These are phyloP conservation scores for Sarcophaga subvicina DNA, from an alignment of 2,888 invertebrate species.

Conservation along the genomic window DNA sequence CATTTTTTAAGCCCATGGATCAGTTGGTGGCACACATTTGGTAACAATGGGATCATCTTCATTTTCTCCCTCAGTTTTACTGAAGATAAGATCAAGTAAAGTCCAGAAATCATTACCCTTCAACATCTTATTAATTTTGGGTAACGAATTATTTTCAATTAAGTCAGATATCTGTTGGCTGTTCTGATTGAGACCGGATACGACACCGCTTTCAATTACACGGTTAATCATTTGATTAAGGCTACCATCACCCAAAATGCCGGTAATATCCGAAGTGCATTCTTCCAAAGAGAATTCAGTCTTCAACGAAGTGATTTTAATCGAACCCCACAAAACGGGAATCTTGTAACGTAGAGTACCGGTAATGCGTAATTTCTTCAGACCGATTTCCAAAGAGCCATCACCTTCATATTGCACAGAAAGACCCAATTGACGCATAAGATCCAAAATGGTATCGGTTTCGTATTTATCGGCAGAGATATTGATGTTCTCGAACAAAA, in stretches of 20 bases:
- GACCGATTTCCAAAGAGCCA: slow-evolving; percentile 75
- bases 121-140: slow-evolving; percentile 74
- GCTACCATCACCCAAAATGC: slow-evolving; percentile 74
- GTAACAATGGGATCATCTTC: slow-evolving; percentile 76
- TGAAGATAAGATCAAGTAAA: slow-evolving; percentile 73
- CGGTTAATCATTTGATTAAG: slow-evolving; percentile 74
- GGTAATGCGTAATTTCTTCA: slow-evolving; percentile 75
- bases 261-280: slow-evolving; percentile 75
- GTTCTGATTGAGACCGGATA: slow-evolving; percentile 74
- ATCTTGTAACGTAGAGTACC: slow-evolving; percentile 76
- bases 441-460: slow-evolving; percentile 76
- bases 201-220: slow-evolving; percentile 74
- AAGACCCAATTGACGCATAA: slow-evolving; percentile 73
- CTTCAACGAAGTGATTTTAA: slow-evolving; percentile 76
- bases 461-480: slow-evolving; percentile 75
- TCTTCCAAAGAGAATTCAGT: slow-evolving; percentile 73
- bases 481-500: slow-evolving; percentile 75
- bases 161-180: slow-evolving; percentile 73
- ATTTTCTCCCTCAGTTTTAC: slow-evolving; percentile 72
- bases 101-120: slow-evolving; percentile 78
- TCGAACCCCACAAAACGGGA: slow-evolving; percentile 78
- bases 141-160: slow-evolving; percentile 76
- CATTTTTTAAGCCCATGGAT: slow-evolving; percentile 76
- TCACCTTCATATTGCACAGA: slow-evolving; percentile 76
- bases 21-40: slow-evolving; percentile 75